These are phyloP conservation scores for Suncus etruscus DNA, from an alignment of 2,113 vertebrate species.

Conservation along the genomic window DNA sequence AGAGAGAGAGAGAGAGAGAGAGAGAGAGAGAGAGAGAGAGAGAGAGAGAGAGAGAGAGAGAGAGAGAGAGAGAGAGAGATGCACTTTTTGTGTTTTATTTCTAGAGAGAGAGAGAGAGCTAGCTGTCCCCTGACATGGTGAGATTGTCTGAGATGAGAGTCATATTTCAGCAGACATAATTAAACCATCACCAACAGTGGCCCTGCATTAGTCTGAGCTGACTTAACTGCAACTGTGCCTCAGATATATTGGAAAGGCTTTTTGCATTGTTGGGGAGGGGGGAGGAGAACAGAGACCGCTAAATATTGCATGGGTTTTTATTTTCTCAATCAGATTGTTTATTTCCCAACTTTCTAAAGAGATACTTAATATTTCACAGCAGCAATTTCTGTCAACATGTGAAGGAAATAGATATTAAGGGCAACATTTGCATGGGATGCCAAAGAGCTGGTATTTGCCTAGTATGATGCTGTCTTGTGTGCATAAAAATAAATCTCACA, in stretches of 20 bases:
- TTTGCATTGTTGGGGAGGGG: slow-evolving; percentile 38
- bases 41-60: slow-evolving; percentile 57
- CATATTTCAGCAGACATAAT: slow-evolving; percentile 76
- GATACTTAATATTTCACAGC: slow-evolving; percentile 68
- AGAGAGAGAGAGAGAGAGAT: not conserved
- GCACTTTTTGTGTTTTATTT: slow-evolving; percentile 65
- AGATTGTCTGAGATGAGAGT: slow-evolving; percentile 60
- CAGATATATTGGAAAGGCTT: slow-evolving; percentile 41
- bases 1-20: slow-evolving; percentile 58
- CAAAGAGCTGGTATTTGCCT: slow-evolving; percentile 64
- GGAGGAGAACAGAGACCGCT: slow-evolving; percentile 14
- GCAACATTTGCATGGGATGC: slow-evolving; percentile 74
- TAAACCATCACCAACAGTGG: slow-evolving; percentile 74
- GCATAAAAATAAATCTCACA: slow-evolving; percentile 74
- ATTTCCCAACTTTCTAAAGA: slow-evolving; percentile 75
- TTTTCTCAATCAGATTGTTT: slow-evolving; percentile 65
- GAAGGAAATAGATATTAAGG: slow-evolving; percentile 74
- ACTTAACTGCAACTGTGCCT: slow-evolving; percentile 30
- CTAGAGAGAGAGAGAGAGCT: slow-evolving; percentile 56
- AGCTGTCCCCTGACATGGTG: slow-evolving; percentile 56
- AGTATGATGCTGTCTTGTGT: slow-evolving; percentile 49
- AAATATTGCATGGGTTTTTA: slow-evolving; percentile 75
- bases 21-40: slow-evolving; percentile 7
- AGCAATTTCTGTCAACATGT: slow-evolving; percentile 61
- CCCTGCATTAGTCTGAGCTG: slow-evolving; percentile 64